Evolutionary conservation across 2,888 invertebrate species (phyloP).

Genomic region (Trachelus tabidus): DNA sequence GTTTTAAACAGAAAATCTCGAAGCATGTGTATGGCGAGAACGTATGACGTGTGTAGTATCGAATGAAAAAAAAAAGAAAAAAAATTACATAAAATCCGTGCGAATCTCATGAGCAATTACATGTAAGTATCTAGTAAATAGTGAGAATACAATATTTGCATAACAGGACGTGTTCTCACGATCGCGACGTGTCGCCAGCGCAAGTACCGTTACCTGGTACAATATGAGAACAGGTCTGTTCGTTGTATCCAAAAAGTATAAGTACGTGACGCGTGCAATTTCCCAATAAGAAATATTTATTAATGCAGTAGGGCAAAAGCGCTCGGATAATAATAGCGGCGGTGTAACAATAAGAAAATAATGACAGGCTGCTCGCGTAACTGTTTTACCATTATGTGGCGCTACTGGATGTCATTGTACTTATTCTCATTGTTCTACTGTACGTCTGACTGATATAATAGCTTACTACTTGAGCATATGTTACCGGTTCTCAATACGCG

Average conservation of each 20-base stretch:
- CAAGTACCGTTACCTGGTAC: neutral
- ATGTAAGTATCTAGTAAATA: neutral
- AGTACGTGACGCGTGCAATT: neutral
- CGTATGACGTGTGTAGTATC: neutral
- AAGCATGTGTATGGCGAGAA: neutral
- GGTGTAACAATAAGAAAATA: neutral
- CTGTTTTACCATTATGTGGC: neutral
- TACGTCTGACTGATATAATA: neutral
- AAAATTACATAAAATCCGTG: neutral
- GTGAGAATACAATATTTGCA: neutral
- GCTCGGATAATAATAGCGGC: neutral
- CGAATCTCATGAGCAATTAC: neutral
- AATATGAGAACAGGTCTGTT: neutral
- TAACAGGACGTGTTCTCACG: neutral
- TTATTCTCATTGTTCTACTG: neutral
- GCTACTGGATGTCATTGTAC: neutral
- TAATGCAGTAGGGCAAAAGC: neutral
- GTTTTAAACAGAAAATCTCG: slow-evolving; percentile 41
- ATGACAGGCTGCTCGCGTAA: neutral
- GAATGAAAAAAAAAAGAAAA: neutral
- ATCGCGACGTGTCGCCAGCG: neutral
- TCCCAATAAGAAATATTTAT: neutral
- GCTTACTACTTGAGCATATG: neutral
- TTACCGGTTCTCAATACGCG: neutral
- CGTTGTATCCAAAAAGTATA: neutral